Base-by-base conservation (phyloP, 2,797 vertebrate species). In the Malacoctenus gilli region DNA sequence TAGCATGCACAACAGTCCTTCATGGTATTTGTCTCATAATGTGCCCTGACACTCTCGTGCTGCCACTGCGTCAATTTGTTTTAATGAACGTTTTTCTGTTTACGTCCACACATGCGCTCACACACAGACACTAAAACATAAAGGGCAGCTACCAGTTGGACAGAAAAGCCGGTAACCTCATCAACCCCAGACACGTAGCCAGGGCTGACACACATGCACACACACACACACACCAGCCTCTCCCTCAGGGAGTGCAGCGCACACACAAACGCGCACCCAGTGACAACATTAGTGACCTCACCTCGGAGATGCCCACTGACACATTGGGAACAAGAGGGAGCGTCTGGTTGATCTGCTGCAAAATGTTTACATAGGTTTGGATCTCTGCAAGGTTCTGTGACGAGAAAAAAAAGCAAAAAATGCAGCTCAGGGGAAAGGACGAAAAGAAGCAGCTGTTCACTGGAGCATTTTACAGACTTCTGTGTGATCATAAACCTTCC, bases 311-410 rank as follows among this genome's bases (percentile, higher is more conserved):
- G 65, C 92, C 93, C 18, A 80, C 59, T 13, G 92, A 87, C 72
- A 92, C 71, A 22, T 83, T 87, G 22, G 93, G 83, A 72, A 87
- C 82, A 1, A 90, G 91, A 38, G 92, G 92, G 23, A 93, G 87
- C 5, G 92, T 93, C 83, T 97, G 94, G 77, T 94, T 93, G 80
- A 98, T 95, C 88, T 98, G 95, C 62, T 97, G 92, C 63, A 98
- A 88, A 82, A 98, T 93, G 77, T 86, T 93, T 19, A 97, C 87
- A 0, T 98, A 99, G 35, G 95, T 96, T 88, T 98, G 94, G 82
- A 98, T 95, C 92, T 98, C 96, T 70, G 95, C 93, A 6, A 98
- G 93, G 62, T 98, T 95, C 97, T 99, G 87, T 68, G 10, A 14
- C 23, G 46, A 20, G 35, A 4, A 80, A 52, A 2, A 1, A 50